Evolutionary conservation across 2,797 vertebrate species (phyloP).

Genomic region (Gallinago stenura): DNA sequence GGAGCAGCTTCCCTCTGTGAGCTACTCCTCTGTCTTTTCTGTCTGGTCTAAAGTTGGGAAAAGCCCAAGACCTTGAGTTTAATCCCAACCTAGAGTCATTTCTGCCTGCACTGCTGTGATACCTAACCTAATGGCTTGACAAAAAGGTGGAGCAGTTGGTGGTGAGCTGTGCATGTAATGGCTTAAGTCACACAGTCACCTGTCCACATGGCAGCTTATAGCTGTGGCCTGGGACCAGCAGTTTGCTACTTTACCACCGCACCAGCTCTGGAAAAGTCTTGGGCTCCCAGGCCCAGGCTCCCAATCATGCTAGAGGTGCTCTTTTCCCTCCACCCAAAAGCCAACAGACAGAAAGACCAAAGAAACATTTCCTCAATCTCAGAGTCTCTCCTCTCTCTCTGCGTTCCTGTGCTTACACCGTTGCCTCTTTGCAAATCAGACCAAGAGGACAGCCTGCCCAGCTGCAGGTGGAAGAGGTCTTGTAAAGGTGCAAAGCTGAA

Average conservation of each 20-base stretch:
- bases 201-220: background rate
- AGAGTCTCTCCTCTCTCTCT: background rate
- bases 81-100: accelerated
- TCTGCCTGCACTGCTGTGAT: background rate
- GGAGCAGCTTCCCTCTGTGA: background rate
- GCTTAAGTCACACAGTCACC: background rate
- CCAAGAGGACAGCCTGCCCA: background rate
- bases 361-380: background rate
- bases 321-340: background rate
- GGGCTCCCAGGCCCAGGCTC: background rate
- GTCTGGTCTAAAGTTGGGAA: background rate
- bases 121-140: background rate
- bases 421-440: background rate
- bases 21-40: background rate
- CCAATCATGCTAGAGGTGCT: background rate
- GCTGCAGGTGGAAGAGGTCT: background rate
- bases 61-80: background rate
- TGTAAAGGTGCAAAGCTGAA: background rate
- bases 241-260: background rate
- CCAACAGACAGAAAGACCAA: background rate
- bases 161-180: background rate
- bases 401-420: background rate
- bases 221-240: background rate
- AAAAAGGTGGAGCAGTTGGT: background rate
- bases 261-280: background rate